These are phyloP conservation scores for Cryptomyrus ogoouensis DNA, from an alignment of 2,113 vertebrate genomes.

Conservation along the genomic window DNA sequence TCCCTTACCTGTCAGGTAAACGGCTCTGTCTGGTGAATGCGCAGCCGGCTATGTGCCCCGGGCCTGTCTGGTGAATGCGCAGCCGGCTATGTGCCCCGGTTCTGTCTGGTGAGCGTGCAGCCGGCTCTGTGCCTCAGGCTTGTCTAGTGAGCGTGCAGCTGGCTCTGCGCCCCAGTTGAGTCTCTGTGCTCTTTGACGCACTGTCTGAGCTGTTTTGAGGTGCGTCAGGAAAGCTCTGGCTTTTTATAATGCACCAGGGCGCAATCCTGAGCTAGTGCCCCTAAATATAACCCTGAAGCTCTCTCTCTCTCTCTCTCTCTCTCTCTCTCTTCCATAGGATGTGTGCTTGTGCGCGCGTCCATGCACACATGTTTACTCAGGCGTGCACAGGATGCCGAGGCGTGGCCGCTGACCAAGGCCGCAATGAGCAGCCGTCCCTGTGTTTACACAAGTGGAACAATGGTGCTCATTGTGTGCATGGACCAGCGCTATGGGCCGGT, in stretches of 20 bases:
- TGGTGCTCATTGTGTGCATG: conserved; percentile 30
- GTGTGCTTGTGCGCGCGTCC: conserved; percentile 28
- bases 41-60: neutral
- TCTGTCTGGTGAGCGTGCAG: neutral
- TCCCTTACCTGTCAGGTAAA: neutral
- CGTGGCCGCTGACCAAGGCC: conserved; percentile 44
- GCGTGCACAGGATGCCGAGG: conserved; percentile 54
- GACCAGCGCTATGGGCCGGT: neutral
- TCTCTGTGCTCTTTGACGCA: conserved; percentile 21
- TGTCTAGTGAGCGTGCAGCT: neutral
- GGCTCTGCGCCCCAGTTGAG: conserved; percentile 5
- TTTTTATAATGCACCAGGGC: conserved; percentile 55
- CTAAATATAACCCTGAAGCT: conserved; percentile 56
- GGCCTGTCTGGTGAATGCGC: neutral
- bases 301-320: neutral
- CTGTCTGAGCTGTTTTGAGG: conserved; percentile 11
- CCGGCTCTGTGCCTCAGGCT: neutral
- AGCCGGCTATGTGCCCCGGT: neutral
- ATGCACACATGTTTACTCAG: neutral
- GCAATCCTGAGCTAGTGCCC: conserved; percentile 37
- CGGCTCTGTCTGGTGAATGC: neutral
- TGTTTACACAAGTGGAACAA: conserved; percentile 66
- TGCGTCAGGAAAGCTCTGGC: conserved; percentile 25
- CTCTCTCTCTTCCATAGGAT: conserved; percentile 40
- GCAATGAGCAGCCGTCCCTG: conserved; percentile 47